These are phyloP conservation scores for Nyctereutes procyonoides DNA, from an alignment of 2,113 vertebrate genomes.

Conservation along the genomic window DNA sequence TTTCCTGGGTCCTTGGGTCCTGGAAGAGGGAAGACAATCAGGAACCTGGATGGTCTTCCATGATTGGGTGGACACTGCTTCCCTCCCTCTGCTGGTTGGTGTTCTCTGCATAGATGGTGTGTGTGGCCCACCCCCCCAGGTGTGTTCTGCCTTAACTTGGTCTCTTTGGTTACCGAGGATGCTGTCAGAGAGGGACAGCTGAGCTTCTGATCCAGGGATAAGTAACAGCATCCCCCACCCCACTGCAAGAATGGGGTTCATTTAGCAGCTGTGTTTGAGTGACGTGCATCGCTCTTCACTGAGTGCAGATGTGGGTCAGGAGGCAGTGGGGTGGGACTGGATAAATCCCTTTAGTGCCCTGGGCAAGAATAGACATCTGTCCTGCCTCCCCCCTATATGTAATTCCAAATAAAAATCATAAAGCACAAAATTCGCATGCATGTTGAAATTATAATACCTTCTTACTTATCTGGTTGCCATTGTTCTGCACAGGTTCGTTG, in stretches of 20 bases:
- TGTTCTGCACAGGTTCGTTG: neutral
- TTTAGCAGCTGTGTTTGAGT: neutral
- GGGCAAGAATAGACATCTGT: neutral
- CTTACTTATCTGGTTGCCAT: neutral
- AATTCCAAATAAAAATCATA: neutral
- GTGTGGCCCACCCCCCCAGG: neutral
- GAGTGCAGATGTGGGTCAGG: neutral
- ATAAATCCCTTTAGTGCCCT: neutral
- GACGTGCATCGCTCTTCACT: too few species aligned
- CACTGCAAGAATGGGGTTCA: neutral
- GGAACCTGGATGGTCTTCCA: neutral
- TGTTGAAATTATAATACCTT: neutral
- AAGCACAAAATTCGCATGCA: neutral
- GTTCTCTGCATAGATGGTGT: neutral
- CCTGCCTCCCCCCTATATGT: neutral
- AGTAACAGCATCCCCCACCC: neutral
- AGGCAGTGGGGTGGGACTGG: neutral
- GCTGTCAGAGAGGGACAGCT: neutral
- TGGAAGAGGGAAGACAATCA: neutral
- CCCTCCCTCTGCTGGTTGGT: neutral
- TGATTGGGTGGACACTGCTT: neutral
- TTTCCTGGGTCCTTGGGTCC: neutral
- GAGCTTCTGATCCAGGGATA: neutral
- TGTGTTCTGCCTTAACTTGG: neutral
- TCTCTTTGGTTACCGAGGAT: neutral